Base-by-base conservation (phyloP, 1,140 invertebrate species). In the Drosophila punjabiensis region DNA sequence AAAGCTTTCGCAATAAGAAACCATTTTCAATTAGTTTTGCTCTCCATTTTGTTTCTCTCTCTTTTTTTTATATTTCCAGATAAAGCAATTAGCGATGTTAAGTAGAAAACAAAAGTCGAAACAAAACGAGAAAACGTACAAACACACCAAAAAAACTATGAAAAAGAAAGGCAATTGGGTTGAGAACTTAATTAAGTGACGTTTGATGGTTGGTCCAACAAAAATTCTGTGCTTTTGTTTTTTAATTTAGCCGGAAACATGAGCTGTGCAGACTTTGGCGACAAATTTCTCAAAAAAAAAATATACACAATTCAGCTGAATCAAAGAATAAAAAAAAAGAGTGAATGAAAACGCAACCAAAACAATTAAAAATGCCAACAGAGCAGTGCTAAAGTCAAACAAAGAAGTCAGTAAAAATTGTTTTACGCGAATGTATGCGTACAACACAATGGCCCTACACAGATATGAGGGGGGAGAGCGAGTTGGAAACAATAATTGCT, bases 291-390 rank as follows among this genome's bases (percentile, higher is more conserved):
- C 82, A 78, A 56, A 20, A 59, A 47, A 24, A 62, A 55, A 61
- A 35, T 61, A 64, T n/a, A 37, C 24, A 39, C 14, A 56, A 37
- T 39, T 58, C 55, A 24, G 37, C 65, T 69, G 48, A 70, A 69
- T 69, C 48, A 70, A 70, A 69, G 35, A 59, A 48, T 45, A 55
- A 32, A 28, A 58, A 63, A 63, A 47, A 45, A 58, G 18, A 37
- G 35, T 37, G 55, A 58, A 77, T 68, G 66, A 56, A 78, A 79
- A 79, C 76, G 45, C 79, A 85, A 47, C n/a, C 48, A 64, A 66
- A 85, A 89, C 81, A 88, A 89, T 88, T 88, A 88, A 88, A 85
- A 89, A 70, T 89, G 85, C 84, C 85, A 89, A 84, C 84, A 58
- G 77, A 83, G 84, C 84, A 89, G 59, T 64, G 81, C 65, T 81